These are phyloP conservation scores for Aleiodes alternator DNA, from an alignment of 2,888 invertebrate species.

Conservation along the genomic window DNA sequence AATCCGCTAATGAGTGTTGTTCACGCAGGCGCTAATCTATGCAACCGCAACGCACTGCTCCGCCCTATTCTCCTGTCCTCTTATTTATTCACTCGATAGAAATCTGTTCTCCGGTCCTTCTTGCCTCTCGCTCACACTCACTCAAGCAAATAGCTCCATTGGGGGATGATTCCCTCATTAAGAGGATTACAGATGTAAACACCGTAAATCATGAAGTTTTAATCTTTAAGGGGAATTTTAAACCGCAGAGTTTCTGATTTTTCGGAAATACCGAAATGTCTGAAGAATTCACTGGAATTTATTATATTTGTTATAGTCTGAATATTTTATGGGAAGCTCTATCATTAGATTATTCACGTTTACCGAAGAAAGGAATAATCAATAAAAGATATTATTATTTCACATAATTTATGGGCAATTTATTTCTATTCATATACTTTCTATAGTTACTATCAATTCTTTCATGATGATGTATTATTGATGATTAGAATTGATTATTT, in stretches of 20 bases:
- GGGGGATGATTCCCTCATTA: conserved; percentile 62
- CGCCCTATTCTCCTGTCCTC: conserved; percentile 56
- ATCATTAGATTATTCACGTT: no score
- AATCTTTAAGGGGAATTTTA: background rate
- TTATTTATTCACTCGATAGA: conserved; percentile 24
- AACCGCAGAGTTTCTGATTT: conserved; percentile 15
- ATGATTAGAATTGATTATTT: no score
- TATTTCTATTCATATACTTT: no score
- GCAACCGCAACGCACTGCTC: conserved; percentile 63
- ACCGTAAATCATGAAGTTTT: conserved; percentile 61
- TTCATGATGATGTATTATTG: no score
- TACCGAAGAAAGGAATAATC: no score
- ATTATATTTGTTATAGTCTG: no score
- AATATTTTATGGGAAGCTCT: no score
- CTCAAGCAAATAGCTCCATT: conserved; percentile 9
- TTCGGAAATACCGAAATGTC: background rate
- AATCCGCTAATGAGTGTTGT: conserved; percentile 70
- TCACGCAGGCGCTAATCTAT: conserved; percentile 68
- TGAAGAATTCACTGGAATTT: no score
- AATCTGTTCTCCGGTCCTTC: conserved; percentile 19
- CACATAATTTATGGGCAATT: no score
- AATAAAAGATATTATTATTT: no score
- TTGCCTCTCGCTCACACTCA: conserved; percentile 21
- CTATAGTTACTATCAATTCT: no score
- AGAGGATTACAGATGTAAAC: conserved; percentile 66